Percentiles rank a stretch among this genome's conserved stretches.
These are phyloP conservation scores for Cecropterus lyciades DNA, from an alignment of 1,140 invertebrate genomes.

Conservation along the genomic window DNA sequence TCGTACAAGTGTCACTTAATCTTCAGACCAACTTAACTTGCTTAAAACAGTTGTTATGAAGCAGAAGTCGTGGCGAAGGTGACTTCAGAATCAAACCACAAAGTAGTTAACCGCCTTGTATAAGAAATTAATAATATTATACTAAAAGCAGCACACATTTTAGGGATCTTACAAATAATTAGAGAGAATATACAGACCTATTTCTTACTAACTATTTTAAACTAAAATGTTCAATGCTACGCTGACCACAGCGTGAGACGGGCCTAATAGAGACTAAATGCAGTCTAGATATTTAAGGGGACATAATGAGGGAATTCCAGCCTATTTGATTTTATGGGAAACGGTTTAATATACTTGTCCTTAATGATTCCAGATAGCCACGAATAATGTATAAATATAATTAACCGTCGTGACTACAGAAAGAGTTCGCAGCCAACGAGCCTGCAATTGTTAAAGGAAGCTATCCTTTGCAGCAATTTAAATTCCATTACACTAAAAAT, in stretches of 20 bases:
- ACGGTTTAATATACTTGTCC: conserved; percentile 44
- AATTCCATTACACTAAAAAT: conserved; percentile 73
- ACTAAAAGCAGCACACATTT: no score
- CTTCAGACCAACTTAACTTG: no score
- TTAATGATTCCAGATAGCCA: conserved; percentile 48
- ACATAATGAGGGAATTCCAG: conserved; percentile 21
- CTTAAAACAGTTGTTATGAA: no score
- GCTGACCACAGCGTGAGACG: neutral
- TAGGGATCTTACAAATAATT: no score
- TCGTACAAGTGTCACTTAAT: no score
- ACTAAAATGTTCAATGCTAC: neutral
- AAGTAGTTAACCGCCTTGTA: no score
- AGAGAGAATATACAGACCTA: no score
- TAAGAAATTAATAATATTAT: no score
- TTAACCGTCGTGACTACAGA: conserved; percentile 68
- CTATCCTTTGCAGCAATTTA: conserved; percentile 71
- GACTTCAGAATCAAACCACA: no score
- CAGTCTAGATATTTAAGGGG: conserved; percentile 15
- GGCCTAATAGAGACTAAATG: conserved; percentile 1
- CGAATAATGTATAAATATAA: conserved; percentile 71
- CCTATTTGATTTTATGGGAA: conserved; percentile 25
- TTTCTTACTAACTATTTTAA: no score
- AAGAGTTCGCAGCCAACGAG: conserved; percentile 63
- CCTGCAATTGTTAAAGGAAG: conserved; percentile 64
- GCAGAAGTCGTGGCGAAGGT: no score